phyloP scores from a whole-genome alignment of 1,140 invertebrate species.

The Ostrea denselamellosa region DNA sequence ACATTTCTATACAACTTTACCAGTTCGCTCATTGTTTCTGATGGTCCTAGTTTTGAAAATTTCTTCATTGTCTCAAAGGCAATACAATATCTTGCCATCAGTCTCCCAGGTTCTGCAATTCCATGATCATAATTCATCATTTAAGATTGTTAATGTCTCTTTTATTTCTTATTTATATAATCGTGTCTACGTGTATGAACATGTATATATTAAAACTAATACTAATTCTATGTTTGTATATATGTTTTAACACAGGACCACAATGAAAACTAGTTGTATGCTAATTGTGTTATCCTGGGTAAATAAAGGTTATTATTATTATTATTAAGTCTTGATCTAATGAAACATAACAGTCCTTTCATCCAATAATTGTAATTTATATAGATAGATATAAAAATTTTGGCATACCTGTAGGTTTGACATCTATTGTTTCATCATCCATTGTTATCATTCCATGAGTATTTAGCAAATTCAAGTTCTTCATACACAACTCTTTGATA shows the following conservation, averaged over 20 bases:
- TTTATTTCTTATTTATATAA: no score
- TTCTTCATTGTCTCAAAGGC: constrained; percentile 84
- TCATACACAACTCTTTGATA: constrained; percentile 79
- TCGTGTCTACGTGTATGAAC: no score
- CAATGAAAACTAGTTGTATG: no score
- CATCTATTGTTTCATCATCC: constrained; percentile 79
- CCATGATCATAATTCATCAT: not conserved
- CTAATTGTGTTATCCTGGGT: no score
- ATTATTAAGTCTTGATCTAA: not conserved
- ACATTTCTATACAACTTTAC: constrained; percentile 60
- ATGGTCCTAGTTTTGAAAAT: constrained; percentile 68
- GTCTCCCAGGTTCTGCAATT: constrained; percentile 78
- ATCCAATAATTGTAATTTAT: not conserved
- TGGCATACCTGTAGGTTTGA: constrained; percentile 80
- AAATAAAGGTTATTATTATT: no score
- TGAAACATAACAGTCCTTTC: not conserved
- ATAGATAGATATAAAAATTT: not conserved
- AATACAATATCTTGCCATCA: constrained; percentile 85
- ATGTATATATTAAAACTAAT: no score
- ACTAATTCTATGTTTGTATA: no score
- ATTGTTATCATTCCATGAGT: constrained; percentile 81
- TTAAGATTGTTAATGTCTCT: no score
- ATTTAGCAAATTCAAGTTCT: constrained; percentile 82
- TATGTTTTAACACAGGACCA: no score
- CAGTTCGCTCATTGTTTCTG: constrained; percentile 74